These are phyloP conservation scores for Chauna torquata DNA, from an alignment of 2,113 vertebrate genomes.

Conservation along the genomic window DNA sequence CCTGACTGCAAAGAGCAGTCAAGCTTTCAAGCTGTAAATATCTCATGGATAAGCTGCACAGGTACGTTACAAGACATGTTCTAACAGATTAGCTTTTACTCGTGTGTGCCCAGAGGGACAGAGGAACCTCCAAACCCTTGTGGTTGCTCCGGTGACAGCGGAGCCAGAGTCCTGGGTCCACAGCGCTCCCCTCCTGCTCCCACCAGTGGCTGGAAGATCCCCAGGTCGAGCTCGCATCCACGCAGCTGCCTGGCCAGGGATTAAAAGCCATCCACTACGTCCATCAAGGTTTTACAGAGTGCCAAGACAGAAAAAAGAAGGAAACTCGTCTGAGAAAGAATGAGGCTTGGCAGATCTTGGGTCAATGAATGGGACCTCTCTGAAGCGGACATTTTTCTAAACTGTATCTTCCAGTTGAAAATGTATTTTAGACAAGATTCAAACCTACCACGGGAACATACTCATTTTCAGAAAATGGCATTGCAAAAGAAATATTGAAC, in stretches of 20 bases:
- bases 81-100: background rate
- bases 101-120: background rate
- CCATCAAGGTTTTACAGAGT: background rate
- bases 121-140: background rate
- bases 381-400: background rate
- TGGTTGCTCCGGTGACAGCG: background rate
- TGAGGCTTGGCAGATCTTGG: background rate
- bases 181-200: fast-evolving
- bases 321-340: background rate
- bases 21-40: background rate
- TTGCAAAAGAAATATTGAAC: constrained; percentile 26
- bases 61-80: fast-evolving
- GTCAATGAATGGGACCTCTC: background rate
- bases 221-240: fast-evolving
- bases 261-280: background rate
- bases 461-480: constrained; percentile 18
- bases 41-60: background rate
- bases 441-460: background rate
- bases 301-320: background rate
- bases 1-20: background rate
- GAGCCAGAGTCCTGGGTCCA: background rate
- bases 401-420: background rate
- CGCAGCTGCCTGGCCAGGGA: background rate
- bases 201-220: background rate
- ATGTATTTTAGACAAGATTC: background rate